Percentiles rank a stretch among this genome's conserved stretches.
Evolutionary conservation across 2,888 invertebrate genomes (phyloP).

Genomic region (Nematopogon swammerdamellus): DNA sequence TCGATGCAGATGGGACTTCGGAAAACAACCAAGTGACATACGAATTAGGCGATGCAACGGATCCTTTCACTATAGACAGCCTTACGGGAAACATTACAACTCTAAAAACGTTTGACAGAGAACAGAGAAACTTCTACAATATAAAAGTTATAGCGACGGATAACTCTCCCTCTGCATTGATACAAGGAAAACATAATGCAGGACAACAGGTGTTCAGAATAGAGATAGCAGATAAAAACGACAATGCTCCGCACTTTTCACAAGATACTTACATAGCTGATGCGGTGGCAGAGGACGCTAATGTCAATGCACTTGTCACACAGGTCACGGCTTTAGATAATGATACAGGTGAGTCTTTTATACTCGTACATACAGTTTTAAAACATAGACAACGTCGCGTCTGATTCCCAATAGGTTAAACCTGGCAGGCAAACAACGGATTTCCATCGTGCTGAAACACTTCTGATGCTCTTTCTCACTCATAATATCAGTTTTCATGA

Average conservation of each 20-base stretch:
- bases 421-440: too few species aligned
- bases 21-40: conserved; percentile 82
- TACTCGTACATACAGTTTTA: too few species aligned
- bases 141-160: conserved; percentile 90
- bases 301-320: conserved; percentile 77
- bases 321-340: conserved; percentile 86
- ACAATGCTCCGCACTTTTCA: conserved; percentile 90
- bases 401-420: too few species aligned
- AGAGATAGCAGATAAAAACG: conserved; percentile 93
- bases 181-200: conserved; percentile 64
- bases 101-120: conserved; percentile 78
- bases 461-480: too few species aligned
- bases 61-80: conserved; percentile 79
- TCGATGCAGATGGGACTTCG: conserved; percentile 81
- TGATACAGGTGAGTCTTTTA: conserved; percentile 68
- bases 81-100: conserved; percentile 89
- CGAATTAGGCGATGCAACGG: conserved; percentile 64
- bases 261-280: conserved; percentile 69
- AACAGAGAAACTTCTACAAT: conserved; percentile 79
- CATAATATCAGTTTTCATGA: too few species aligned
- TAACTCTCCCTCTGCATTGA: conserved; percentile 79
- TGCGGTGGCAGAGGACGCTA: conserved; percentile 78
- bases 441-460: too few species aligned
- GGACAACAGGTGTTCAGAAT: conserved; percentile 83
- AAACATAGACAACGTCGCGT: too few species aligned